These are phyloP conservation scores for Drosophila leonis DNA, from an alignment of 2,888 invertebrate genomes.

Conservation along the genomic window DNA sequence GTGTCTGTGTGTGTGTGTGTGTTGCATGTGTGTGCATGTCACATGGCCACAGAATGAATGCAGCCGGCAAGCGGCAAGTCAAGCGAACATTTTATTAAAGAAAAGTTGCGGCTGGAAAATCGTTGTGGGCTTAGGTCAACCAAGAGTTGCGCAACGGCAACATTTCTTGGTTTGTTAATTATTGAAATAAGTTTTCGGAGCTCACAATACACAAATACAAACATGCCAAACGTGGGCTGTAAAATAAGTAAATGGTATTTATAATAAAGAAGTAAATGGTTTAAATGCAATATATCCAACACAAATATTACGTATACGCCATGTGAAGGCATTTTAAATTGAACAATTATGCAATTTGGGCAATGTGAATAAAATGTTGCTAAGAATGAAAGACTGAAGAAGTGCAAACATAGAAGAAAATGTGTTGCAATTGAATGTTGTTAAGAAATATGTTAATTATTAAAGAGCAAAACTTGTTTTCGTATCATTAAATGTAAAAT, in stretches of 20 bases:
- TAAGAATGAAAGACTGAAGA: no score
- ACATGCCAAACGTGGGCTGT: background rate
- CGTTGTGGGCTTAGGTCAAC: conserved; percentile 37
- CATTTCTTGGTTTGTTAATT: conserved; percentile 52
- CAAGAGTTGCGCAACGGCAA: conserved; percentile 39
- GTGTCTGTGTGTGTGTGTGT: conserved; percentile 12
- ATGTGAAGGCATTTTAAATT: background rate
- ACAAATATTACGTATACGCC: conserved; percentile 2
- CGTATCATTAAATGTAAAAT: no score
- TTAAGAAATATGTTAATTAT: background rate
- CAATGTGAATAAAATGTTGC: background rate
- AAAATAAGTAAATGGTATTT: background rate
- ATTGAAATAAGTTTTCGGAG: conserved; percentile 49
- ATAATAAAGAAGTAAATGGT: background rate
- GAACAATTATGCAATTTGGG: background rate
- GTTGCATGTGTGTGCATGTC: conserved; percentile 44
- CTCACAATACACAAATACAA: background rate
- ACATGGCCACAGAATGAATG: conserved; percentile 68
- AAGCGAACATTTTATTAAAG: conserved; percentile 70
- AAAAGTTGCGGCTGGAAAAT: conserved; percentile 60
- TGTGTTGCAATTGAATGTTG: background rate
- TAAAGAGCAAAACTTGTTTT: background rate
- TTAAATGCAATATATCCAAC: no score
- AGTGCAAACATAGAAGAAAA: no score
- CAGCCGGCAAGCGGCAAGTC: conserved; percentile 56